These are phyloP conservation scores for Cryptus viduatorius DNA, from an alignment of 2,888 invertebrate genomes.

Conservation along the genomic window DNA sequence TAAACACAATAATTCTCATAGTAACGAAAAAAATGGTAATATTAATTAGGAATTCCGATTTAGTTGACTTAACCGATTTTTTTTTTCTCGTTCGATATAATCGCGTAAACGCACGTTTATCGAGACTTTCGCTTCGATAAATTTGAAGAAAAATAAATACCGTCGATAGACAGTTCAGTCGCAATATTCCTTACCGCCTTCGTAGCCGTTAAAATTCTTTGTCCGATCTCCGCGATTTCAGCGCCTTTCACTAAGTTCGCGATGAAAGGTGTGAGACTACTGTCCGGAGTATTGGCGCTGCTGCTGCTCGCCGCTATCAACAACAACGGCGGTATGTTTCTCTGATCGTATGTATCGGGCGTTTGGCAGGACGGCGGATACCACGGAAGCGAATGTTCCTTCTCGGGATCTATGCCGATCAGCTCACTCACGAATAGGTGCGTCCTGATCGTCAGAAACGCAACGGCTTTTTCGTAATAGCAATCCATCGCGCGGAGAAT, in stretches of 20 bases:
- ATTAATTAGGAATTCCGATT: too few species aligned
- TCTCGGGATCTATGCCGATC: conserved; percentile 87
- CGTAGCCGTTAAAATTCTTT: conserved; percentile 90
- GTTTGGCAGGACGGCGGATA: conserved; percentile 90
- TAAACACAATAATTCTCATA: too few species aligned
- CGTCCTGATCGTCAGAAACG: conserved; percentile 67
- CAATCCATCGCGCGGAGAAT: neutral
- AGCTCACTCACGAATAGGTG: conserved; percentile 84
- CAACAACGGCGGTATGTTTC: conserved; percentile 83
- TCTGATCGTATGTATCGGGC: conserved; percentile 81
- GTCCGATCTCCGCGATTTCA: conserved; percentile 91
- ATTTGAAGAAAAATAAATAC: neutral
- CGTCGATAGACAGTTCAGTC: neutral
- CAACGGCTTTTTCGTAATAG: conserved; percentile 10
- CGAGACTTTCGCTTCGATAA: neutral
- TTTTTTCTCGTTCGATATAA: too few species aligned
- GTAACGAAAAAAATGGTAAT: too few species aligned
- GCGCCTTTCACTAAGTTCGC: conserved; percentile 82
- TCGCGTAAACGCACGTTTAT: too few species aligned
- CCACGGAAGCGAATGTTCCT: conserved; percentile 91
- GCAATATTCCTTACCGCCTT: conserved; percentile 86
- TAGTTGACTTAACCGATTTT: too few species aligned
- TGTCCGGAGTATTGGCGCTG: conserved; percentile 75
- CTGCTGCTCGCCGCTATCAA: conserved; percentile 74
- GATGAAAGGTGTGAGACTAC: conserved; percentile 85